Percentiles rank a stretch among this genome's conserved stretches.
Conservation (phyloP, 2,797 vertebrate species). For the Melanotaenia pygmaea region DNA sequence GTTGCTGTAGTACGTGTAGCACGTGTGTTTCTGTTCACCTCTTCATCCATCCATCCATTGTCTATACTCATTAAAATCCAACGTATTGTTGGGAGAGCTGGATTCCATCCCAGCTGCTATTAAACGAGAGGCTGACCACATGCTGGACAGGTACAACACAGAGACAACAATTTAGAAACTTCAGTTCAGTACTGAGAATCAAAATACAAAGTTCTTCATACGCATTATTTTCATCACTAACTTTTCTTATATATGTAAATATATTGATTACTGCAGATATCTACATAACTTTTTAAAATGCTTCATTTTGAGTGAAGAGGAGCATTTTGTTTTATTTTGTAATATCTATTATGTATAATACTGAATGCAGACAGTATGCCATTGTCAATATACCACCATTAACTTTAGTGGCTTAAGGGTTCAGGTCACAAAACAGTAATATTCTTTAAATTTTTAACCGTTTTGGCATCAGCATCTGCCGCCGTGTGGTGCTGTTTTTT, state of each 20-base stretch:
- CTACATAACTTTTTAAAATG: background rate
- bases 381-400: background rate
- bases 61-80: no score
- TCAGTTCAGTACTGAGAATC: constrained; percentile 12
- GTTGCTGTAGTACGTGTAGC: constrained; percentile 16
- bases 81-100: no score
- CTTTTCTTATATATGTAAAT: background rate
- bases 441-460: background rate
- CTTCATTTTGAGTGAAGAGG: background rate
- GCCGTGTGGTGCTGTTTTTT: constrained; percentile 24
- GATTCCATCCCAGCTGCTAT: no score
- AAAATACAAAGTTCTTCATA: background rate
- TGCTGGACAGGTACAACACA: no score
- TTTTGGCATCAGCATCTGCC: background rate
- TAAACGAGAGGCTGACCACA: no score
- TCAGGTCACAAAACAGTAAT: background rate
- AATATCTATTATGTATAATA: background rate
- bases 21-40: constrained; percentile 14
- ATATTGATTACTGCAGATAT: background rate
- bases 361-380: background rate
- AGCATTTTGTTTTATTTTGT: background rate
- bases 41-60: background rate
- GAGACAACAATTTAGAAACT: no score
- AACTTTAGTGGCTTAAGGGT: background rate
- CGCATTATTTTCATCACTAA: background rate